A percentile compares a stretch with the other conserved stretches of the same genome.
Evolutionary conservation across 2,888 invertebrate genomes (phyloP).

Genomic region (Sphaerophoria taeniata): DNA sequence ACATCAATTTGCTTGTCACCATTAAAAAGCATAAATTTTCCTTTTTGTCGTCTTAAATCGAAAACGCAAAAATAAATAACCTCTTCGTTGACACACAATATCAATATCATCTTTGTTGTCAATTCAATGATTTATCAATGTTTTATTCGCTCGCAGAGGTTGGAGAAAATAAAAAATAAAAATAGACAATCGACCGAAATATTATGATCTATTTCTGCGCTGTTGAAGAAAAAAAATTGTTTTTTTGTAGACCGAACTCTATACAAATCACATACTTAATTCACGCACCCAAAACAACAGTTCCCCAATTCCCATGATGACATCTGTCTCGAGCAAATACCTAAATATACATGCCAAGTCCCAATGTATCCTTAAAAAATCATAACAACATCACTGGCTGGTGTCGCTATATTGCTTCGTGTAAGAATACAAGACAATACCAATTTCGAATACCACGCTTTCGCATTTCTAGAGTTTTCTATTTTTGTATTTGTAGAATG

Average conservation of each 20-base stretch:
- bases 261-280: conserved; percentile 63
- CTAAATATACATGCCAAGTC: neutral
- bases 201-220: conserved; percentile 16
- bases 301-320: conserved; percentile 21
- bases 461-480: conserved; percentile 1
- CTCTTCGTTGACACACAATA: conserved; percentile 17
- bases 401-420: too few relatives aligned
- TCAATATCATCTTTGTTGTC: conserved; percentile 51
- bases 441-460: conserved; percentile 5
- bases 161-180: neutral
- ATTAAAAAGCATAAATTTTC: conserved; percentile 51
- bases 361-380: conserved; percentile 2
- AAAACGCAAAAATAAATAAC: conserved; percentile 30
- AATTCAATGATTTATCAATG: conserved; percentile 68
- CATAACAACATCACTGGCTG: neutral
- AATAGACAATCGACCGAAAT: neutral
- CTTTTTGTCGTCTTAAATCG: conserved; percentile 41
- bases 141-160: conserved; percentile 33
- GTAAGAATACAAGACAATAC: neutral
- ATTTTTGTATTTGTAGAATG: neutral
- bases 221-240: conserved; percentile 46
- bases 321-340: conserved; percentile 14
- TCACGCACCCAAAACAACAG: conserved; percentile 45
- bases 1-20: conserved; percentile 69
- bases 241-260: conserved; percentile 43